Percentiles rank a stretch among this genome's conserved stretches.
Conservation (phyloP, 2,797 vertebrate species). For the Decapterus maruadsi region DNA sequence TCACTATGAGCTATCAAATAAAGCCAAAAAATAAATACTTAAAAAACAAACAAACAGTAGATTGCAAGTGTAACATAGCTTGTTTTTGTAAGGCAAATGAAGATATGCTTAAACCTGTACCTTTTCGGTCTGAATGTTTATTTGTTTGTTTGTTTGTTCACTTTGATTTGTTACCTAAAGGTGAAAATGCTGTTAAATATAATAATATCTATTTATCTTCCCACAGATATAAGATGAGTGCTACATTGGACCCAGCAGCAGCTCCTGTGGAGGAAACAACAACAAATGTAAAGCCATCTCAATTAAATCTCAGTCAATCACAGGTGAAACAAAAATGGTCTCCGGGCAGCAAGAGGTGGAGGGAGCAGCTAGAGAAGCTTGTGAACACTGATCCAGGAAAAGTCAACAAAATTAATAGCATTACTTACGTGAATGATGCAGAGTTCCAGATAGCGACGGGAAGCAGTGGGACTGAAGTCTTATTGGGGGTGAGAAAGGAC, state of each 20-base stretch:
- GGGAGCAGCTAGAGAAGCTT: conserved; percentile 54
- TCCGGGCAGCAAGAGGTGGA: conserved; percentile 65
- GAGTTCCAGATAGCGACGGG: conserved; percentile 75
- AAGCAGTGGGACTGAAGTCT: conserved; percentile 79
- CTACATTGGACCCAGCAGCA: background rate
- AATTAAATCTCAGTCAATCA: rapidly evolving
- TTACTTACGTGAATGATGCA: conserved; percentile 50
- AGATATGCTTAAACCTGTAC: no score
- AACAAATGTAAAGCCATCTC: conserved; percentile 17
- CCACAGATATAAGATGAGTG: no score
- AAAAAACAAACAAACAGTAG: no score
- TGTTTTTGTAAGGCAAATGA: no score
- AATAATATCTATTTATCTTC: no score
- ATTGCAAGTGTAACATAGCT: no score
- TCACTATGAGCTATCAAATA: no score
- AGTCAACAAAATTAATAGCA: conserved; percentile 40
- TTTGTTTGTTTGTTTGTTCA: no score
- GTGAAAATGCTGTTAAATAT: no score
- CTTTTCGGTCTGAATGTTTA: no score
- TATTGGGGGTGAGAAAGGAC: conserved; percentile 76
- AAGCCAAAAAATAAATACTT: no score
- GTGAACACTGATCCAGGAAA: conserved; percentile 18
- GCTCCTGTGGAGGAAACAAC: conserved; percentile 36
- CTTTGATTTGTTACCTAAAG: no score
- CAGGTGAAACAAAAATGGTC: conserved; percentile 38